Base-by-base conservation (phyloP, 30 jellyfish, hydroid and myxozoan genomes). In the Rhopilema esculentum region DNA sequence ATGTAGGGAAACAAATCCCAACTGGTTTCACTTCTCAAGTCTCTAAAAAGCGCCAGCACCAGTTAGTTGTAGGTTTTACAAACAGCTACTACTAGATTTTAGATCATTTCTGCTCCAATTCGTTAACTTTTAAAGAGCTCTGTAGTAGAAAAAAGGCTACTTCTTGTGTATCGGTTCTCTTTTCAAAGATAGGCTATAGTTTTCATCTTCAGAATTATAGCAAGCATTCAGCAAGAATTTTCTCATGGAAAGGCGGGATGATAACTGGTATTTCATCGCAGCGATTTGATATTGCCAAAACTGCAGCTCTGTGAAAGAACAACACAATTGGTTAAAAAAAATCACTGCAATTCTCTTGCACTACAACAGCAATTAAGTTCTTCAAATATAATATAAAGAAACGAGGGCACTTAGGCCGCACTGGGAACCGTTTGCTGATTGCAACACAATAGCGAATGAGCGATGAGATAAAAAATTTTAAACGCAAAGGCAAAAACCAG, bases 251-350 rank as follows among this genome's bases (percentile, higher is more conserved):
- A 96, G 90, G 40, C 81, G 80, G 26, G 91, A 72, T 52, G 88
- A n/a, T 62, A 88, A 24, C 25, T 85, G 88, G 76, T 82, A 93
- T 69, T 88, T 97, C 85, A 93, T 92, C 1, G 98, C 98, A 23
- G 96, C 86, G 33, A 93, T 93, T 72, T 93, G 98, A 82, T 88
- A 93, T 70, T 85, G 84, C 98, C 98, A 93, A 49, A 93, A 93
- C 62, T 81, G 90, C 57, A 74, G 65, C 57, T 93, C 98, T 87
- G 90, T 40, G 50, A 77, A 7, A 16, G 77, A 77, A 16, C 18
- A 71, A 71, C 8, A 71, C 16, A 1, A 71, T n/a, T 24, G 29
- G 15, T 51, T 51, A 51, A 9, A 51, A 51, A 19, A 51, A 9
- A 19, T 51, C 19, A 19, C 66, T 51, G 66, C 66, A 51, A 15